These are phyloP conservation scores for Spheniscus humboldti DNA, from an alignment of 2,797 vertebrate species.

Conservation along the genomic window DNA sequence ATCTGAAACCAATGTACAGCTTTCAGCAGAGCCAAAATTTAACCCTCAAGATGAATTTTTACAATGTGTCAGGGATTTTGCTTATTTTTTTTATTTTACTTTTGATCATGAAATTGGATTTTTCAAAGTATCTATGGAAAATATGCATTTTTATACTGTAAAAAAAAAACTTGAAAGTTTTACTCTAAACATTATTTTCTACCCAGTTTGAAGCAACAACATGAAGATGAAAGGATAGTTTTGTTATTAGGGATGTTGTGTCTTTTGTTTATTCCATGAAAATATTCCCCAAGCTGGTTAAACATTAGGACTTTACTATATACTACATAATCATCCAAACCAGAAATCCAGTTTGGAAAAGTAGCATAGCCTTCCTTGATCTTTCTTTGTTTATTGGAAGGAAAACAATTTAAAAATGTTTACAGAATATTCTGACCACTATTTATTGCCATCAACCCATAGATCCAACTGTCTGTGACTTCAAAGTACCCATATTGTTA, in stretches of 20 bases:
- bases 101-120: neutral
- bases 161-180: neutral
- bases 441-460: neutral
- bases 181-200: neutral
- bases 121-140: neutral
- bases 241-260: neutral
- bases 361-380: neutral
- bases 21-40: neutral
- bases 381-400: neutral
- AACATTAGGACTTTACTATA: neutral
- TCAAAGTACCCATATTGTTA: neutral
- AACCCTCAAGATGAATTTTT: neutral
- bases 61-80: neutral
- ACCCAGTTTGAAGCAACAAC: neutral
- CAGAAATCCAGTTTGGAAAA: neutral
- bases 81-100: neutral
- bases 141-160: neutral
- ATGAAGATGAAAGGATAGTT: neutral
- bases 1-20: neutral
- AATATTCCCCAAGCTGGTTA: neutral
- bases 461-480: neutral
- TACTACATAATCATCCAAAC: neutral
- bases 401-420: neutral
- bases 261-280: neutral
- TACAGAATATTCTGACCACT: neutral